phyloP scores from a whole-genome alignment of 2,797 vertebrate genomes.

The Myiotriccus ornatus region DNA sequence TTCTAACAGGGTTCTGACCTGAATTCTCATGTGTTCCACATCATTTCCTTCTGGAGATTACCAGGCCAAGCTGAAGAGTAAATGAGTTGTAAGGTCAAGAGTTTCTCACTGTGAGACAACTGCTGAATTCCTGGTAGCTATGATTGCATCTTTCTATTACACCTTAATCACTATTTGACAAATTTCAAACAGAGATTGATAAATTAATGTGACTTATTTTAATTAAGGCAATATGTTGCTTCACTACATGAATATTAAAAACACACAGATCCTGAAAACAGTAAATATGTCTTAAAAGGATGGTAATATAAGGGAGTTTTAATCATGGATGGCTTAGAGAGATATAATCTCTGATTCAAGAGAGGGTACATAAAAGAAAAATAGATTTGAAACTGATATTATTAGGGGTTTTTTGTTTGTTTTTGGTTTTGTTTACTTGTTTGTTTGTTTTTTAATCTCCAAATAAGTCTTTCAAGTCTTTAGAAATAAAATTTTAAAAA shows the following conservation, averaged over 20 bases:
- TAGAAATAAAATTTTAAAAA: not conserved
- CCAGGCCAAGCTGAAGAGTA: conserved; percentile 58
- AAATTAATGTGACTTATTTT: conserved; percentile 67
- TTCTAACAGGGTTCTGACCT: conserved; percentile 63
- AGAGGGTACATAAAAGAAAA: not conserved
- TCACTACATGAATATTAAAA: conserved; percentile 52
- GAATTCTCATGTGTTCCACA: conserved; percentile 61
- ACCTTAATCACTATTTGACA: conserved; percentile 66
- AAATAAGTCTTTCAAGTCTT: not conserved
- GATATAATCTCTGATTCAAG: not conserved
- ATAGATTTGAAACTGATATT: not conserved
- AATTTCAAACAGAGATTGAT: conserved; percentile 57
- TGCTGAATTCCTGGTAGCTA: conserved; percentile 61
- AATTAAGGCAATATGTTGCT: conserved; percentile 65
- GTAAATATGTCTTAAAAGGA: conserved; percentile 33
- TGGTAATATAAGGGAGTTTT: not conserved
- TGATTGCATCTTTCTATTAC: conserved; percentile 61
- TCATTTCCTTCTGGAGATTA: conserved; percentile 72
- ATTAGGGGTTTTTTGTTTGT: too few relatives aligned
- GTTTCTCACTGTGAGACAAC: conserved; percentile 66
- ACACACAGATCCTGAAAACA: not conserved
- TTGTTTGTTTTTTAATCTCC: not conserved
- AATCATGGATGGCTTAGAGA: not conserved
- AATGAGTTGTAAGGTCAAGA: conserved; percentile 74
- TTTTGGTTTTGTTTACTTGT: too few relatives aligned